These are phyloP conservation scores for Eurypyga helias DNA, from an alignment of 2,113 vertebrate genomes.

Conservation along the genomic window DNA sequence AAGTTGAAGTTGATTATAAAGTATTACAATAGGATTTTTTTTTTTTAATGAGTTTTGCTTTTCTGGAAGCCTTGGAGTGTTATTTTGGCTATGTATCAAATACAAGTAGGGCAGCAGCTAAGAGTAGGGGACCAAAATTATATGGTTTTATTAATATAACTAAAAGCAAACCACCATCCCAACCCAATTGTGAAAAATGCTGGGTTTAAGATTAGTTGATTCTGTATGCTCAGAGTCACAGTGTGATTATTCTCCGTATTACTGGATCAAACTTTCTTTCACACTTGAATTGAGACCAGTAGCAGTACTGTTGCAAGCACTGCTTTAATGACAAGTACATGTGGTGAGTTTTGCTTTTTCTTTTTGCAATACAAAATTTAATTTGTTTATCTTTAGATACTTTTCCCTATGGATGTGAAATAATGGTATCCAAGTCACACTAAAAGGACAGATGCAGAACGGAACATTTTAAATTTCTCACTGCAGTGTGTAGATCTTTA, in stretches of 20 bases:
- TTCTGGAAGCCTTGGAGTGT: not conserved
- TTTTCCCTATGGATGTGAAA: not conserved
- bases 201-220: not conserved
- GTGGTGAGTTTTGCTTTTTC: not conserved
- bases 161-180: not conserved
- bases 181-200: not conserved
- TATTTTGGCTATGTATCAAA: not conserved
- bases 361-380: not conserved
- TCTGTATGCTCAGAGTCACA: not conserved
- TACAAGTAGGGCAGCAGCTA: not conserved
- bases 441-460: not conserved
- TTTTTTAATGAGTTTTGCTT: not conserved
- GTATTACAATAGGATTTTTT: not conserved
- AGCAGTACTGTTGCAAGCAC: not conserved
- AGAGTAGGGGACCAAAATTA: not conserved
- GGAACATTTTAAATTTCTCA: not conserved
- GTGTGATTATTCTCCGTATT: not conserved
- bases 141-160: not conserved
- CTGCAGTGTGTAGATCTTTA: not conserved
- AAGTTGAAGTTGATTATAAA: rapidly evolving
- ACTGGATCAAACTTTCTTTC: not conserved
- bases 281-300: not conserved
- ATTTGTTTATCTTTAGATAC: not conserved
- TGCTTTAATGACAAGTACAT: not conserved
- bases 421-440: not conserved